Percentiles rank a stretch among this genome's conserved stretches.
These are phyloP conservation scores for Rhadina sibilatrix DNA, from an alignment of 2,113 vertebrate species.

Conservation along the genomic window DNA sequence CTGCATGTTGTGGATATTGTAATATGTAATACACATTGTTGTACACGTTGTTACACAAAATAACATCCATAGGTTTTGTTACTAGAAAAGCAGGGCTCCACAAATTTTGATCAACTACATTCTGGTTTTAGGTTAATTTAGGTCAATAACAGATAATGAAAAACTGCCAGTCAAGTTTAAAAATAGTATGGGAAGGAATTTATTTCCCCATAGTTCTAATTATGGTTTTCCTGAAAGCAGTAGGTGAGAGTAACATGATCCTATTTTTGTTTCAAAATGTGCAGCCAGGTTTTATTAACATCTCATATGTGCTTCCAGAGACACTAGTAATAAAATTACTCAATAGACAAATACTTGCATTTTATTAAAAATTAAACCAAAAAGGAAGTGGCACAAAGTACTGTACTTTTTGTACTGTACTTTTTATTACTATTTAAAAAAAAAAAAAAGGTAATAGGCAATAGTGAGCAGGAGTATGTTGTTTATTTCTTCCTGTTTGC, in stretches of 20 bases:
- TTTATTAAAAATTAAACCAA: neutral
- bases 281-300: neutral
- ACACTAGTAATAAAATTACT: neutral
- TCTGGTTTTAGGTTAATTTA: neutral
- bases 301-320: neutral
- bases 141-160: neutral
- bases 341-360: neutral
- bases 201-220: neutral
- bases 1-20: fast-evolving
- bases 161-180: neutral
- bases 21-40: neutral
- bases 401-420: neutral
- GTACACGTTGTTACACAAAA: neutral
- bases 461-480: neutral
- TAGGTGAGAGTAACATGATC: neutral
- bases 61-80: neutral
- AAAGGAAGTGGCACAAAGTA: neutral
- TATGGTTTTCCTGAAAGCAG: neutral
- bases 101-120: neutral
- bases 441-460: neutral
- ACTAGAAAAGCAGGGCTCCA: neutral
- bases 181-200: neutral
- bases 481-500: neutral
- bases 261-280: neutral
- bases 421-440: neutral